Evolutionary conservation across 2,888 invertebrate genomes (phyloP).

Genomic region (Taenaris catops): DNA sequence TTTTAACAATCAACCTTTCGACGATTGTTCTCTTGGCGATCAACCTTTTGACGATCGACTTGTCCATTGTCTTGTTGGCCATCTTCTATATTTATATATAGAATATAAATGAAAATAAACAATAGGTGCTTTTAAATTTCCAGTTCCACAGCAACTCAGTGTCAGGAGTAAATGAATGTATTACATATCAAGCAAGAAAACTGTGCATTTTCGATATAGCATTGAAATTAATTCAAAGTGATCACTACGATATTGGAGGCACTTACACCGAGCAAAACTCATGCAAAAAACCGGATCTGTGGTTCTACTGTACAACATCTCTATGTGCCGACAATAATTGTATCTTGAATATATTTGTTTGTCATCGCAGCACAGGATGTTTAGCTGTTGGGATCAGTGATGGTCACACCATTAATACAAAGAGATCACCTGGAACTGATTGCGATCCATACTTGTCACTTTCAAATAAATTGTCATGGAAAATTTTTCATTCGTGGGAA

Average conservation of each 20-base stretch:
- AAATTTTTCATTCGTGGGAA: conserved; percentile 36
- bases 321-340: conserved; percentile 40
- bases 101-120: too few species aligned
- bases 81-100: too few species aligned
- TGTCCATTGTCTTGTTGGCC: too few species aligned
- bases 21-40: too few species aligned
- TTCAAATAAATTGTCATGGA: conserved; percentile 27
- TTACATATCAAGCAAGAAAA: conserved; percentile 38
- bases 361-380: conserved; percentile 40
- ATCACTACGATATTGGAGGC: conserved; percentile 56
- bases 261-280: conserved; percentile 39
- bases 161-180: conserved; percentile 40
- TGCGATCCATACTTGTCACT: conserved; percentile 21
- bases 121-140: conserved; percentile 14
- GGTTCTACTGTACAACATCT: conserved; percentile 54
- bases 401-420: conserved; percentile 26
- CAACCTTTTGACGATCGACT: too few species aligned
- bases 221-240: conserved; percentile 34
- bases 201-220: conserved; percentile 43
- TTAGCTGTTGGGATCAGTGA: conserved; percentile 44
- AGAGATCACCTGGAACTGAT: conserved; percentile 16
- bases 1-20: too few species aligned
- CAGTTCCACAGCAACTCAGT: conserved; percentile 35
- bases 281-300: conserved; percentile 46
- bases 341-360: conserved; percentile 55